Percentiles rank a stretch among this genome's conserved stretches.
Conservation (phyloP, 2,113 vertebrate species). For the Oreochromis tanganicae region DNA sequence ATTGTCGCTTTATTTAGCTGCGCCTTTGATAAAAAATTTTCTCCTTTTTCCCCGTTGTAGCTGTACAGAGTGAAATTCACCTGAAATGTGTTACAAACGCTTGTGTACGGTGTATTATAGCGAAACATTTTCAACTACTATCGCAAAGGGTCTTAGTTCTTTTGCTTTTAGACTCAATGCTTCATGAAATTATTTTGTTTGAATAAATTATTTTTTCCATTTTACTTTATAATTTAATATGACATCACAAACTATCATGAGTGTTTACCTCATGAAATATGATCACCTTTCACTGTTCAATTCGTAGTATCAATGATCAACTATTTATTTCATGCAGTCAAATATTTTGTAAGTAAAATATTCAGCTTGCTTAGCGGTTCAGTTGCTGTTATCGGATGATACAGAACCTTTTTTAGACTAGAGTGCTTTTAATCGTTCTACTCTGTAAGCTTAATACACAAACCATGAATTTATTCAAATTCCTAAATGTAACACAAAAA, state of each 20-base stretch:
- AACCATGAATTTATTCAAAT: too few relatives aligned
- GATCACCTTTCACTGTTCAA: not conserved
- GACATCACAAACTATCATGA: not conserved
- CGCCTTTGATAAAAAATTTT: too few relatives aligned
- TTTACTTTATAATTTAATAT: not conserved
- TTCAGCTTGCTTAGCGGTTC: accelerated
- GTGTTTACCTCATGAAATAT: not conserved
- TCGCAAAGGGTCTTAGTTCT: too few relatives aligned
- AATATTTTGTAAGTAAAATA: not conserved
- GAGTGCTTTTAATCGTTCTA: too few relatives aligned
- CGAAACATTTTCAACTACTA: too few relatives aligned
- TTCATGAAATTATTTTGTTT: not conserved
- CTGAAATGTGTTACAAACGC: too few relatives aligned
- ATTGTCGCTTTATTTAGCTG: too few relatives aligned
- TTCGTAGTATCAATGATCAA: not conserved
- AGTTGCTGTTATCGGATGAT: not conserved
- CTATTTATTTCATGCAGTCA: not conserved
- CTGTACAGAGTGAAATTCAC: accelerated
- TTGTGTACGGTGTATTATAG: too few relatives aligned
- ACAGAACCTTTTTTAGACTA: not conserved
- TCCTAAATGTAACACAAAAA: not conserved
- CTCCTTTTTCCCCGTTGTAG: too few relatives aligned
- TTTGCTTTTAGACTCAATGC: too few relatives aligned
- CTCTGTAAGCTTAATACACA: too few relatives aligned
- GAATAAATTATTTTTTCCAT: not conserved